Evolutionary conservation across 2,797 vertebrate genomes (phyloP), one percentile per base, ranked within the genome.

Genomic region (Hirundo rustica): DNA sequence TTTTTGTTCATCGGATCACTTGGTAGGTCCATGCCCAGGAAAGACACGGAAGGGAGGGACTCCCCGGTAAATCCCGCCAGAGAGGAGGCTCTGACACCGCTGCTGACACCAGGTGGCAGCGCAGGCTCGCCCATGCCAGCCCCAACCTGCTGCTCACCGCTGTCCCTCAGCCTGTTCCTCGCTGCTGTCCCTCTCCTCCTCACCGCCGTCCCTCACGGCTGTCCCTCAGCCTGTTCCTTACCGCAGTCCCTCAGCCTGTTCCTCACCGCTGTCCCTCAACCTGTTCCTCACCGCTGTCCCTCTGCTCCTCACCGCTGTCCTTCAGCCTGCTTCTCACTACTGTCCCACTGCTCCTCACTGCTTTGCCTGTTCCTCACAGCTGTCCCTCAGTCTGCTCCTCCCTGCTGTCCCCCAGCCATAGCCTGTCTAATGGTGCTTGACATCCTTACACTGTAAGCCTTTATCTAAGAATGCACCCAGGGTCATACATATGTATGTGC

Each of bases 51-150:
- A 54, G 0, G 14, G 2, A 13, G 9, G 16, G 1, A 4, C 1
- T 5, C 16, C 23, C 23, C 0, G 1, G 13, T 1, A 0, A 36
- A 4, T 5, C 5, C 8, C 0, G 1, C 2, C 3, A 0, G 2
- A 1, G 34, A 10, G 27, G 21, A 13, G 44, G 32, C 48, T 7
- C 4, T 0, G 44, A 0, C 8, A 1, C 2, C 6, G 3, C 26
- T 7, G 18, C 44, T 19, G 70, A 18, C 96, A 78, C 20, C 85
- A 96, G 94, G 53, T 48, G 94, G 92, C 92, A 93, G 68, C 26
- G 72, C 26, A 4, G 61, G 45, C 6, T 6, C 7, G 8, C 7
- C 5, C 11, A 18, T 29, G 13, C 12, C 40, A 10, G 75, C 25
- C 36, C n/a, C 40, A 8, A 11, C 26, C 13, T 5, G 32, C 11